Evolutionary conservation across 2,113 vertebrate species (phyloP).

Genomic region (Phalacrocorax carbo): DNA sequence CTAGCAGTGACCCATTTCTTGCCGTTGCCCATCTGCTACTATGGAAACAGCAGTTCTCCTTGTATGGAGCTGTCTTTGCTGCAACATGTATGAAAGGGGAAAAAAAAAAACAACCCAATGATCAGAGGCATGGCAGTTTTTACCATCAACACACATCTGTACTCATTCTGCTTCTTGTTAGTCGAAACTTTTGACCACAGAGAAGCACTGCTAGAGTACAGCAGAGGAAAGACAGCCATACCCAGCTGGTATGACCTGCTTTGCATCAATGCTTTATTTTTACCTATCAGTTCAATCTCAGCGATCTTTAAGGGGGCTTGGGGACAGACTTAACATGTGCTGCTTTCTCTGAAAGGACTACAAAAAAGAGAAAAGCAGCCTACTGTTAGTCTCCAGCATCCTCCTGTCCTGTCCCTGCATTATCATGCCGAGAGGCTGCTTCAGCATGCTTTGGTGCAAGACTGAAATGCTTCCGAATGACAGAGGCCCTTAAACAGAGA

Average conservation of each 20-base stretch:
- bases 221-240: background rate
- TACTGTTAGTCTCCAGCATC: background rate
- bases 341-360: background rate
- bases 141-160: background rate
- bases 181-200: background rate
- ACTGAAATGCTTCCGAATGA: background rate
- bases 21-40: conserved; percentile 68
- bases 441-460: background rate
- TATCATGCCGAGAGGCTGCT: background rate
- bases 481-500: background rate
- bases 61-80: background rate
- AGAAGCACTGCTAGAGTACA: background rate
- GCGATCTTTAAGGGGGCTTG: background rate
- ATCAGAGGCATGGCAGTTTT: background rate
- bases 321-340: background rate
- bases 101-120: background rate
- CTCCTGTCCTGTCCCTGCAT: background rate
- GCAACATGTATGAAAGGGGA: background rate
- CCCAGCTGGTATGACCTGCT: background rate
- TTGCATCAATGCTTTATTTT: background rate
- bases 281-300: background rate
- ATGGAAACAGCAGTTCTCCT: conserved; percentile 60
- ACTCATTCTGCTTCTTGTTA: background rate
- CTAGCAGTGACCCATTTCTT: conserved; percentile 64
- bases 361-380: background rate